phyloP scores from a whole-genome alignment of 1,140 invertebrate genomes.

The Dryas iulia region DNA sequence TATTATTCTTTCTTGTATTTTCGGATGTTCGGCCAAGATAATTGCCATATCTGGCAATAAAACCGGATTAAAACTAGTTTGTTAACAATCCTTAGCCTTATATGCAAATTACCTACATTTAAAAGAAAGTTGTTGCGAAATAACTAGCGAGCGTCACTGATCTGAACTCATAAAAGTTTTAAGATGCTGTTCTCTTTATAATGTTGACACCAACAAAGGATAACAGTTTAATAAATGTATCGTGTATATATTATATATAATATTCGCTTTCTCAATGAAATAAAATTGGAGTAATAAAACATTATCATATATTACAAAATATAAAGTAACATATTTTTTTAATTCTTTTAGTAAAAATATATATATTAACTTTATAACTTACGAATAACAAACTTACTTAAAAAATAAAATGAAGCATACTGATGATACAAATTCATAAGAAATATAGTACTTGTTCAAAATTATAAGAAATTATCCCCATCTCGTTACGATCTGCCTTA shows the following conservation, averaged over 20 bases:
- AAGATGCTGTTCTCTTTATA: constrained; percentile 13
- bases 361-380: too few relatives aligned
- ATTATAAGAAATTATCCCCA: constrained; percentile 58
- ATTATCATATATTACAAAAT: too few relatives aligned
- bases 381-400: too few relatives aligned
- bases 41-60: constrained; percentile 17
- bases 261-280: background rate
- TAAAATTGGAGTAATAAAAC: background rate
- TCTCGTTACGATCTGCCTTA: constrained; percentile 47
- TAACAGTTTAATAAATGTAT: background rate
- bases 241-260: background rate
- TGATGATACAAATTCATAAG: too few relatives aligned
- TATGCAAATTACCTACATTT: constrained; percentile 23
- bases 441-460: constrained; percentile 25
- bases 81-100: constrained; percentile 21
- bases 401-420: background rate
- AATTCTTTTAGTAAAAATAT: too few relatives aligned
- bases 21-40: constrained; percentile 12
- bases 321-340: too few relatives aligned
- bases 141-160: constrained; percentile 12
- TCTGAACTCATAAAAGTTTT: constrained; percentile 12
- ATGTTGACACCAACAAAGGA: constrained; percentile 11
- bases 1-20: constrained; percentile 14
- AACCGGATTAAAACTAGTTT: constrained; percentile 25
- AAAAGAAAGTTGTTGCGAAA: constrained; percentile 18